These are phyloP conservation scores for Elysia crispata DNA, from an alignment of 2,888 invertebrate species.

Conservation along the genomic window DNA sequence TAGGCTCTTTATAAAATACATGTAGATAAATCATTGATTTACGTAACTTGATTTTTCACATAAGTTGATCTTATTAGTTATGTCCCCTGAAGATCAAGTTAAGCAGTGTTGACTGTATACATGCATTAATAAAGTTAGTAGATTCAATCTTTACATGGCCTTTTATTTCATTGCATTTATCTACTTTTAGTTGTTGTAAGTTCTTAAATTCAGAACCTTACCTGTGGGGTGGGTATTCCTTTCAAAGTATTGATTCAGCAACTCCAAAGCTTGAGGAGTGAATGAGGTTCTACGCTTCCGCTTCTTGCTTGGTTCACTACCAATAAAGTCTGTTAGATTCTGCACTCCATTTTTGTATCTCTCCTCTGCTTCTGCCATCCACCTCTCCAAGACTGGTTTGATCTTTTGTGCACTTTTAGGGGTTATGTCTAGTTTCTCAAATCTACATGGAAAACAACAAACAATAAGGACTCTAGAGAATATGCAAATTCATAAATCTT, in stretches of 20 bases:
- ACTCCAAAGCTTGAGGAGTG: slow-evolving; percentile 95
- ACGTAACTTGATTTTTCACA: no score
- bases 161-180: no score
- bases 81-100: no score
- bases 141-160: no score
- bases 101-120: no score
- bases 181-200: no score
- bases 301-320: slow-evolving; percentile 97
- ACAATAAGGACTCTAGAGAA: no score
- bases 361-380: slow-evolving; percentile 99
- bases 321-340: slow-evolving; percentile 93
- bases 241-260: slow-evolving; percentile 96
- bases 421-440: slow-evolving; percentile 99
- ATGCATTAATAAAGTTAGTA: no score
- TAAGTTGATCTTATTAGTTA: no score
- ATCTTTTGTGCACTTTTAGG: slow-evolving; percentile 99
- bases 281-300: slow-evolving; percentile 97
- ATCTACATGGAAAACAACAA: slow-evolving; percentile 79
- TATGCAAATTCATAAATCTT: no score
- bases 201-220: slow-evolving; percentile 78
- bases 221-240: slow-evolving; percentile 98
- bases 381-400: slow-evolving; percentile 97
- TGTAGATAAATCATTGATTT: no score
- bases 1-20: no score
- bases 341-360: slow-evolving; percentile 87